Evolutionary conservation across 2,888 invertebrate genomes (phyloP), one percentile per base, ranked within the genome.

Genomic region (Oscheius myriophilus): DNA sequence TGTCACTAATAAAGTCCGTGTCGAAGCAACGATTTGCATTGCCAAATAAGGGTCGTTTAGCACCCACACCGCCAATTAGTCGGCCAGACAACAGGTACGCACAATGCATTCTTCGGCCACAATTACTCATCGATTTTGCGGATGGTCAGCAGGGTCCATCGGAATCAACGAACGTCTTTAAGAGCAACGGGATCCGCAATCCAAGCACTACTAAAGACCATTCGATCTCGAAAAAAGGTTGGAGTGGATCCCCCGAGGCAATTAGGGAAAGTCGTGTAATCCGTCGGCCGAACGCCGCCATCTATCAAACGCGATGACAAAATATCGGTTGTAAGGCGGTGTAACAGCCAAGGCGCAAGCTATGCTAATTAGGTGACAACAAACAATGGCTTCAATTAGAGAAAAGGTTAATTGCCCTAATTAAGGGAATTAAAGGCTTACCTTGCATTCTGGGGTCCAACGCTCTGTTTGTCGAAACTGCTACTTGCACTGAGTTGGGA

Each of bases 381-480:
- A 33, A 33, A 33, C 33, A 33, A 3, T 33, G 3, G 3, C 33
- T 33, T 33, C 3, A 3, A 53, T 14, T 14, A 18, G 18, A 23
- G n/a, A 33, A 6, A 6, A 33, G 33, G 33, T 33, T 33, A 33
- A n/a, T 26, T 4, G 26, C n/a, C 51, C 26, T 21, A 63, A 67
- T 14, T 46, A 51, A 23, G 1, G 1, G 26, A 43, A 16, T n/a
- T n/a, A 51, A 14, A 41, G 6, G n/a, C 49, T 23, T 41, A 73
- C 93, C 94, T 91, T 88, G 92, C 93, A 87, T 92, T 92, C 84
- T 92, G 91, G 54, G 94, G 93, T 76, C 93, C 93, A 74, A 93
- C 93, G 87, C 92, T 92, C 84, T 91, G 91, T 84, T 91, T 91
- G 88, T 93, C 92, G 89, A 92, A 93, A 81, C 92, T 92, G 57